Base-by-base conservation (phyloP, 2,113 vertebrate species). In the Alligator sinensis region DNA sequence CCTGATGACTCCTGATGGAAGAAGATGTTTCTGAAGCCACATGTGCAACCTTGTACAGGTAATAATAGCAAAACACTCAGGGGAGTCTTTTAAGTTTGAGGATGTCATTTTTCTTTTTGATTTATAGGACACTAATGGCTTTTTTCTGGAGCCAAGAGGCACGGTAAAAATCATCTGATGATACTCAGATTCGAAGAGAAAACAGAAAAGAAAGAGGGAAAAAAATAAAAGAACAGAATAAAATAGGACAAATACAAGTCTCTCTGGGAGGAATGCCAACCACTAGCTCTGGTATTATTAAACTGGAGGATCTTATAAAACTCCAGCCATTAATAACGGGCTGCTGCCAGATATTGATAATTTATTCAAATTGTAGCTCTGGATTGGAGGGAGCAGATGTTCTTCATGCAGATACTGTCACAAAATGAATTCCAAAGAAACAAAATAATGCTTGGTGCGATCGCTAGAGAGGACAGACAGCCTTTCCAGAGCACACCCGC, bases 351-450 rank as follows among this genome's bases (percentile, higher is more conserved):
- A 96, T 98, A 92, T 95, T 96, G 96, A 96, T 98, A 98, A 98
- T 98, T 98, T 98, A 98, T 98, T 98, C 97, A 98, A 98, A 97
- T 97, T 97, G 97, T 93, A 90, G 97, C 97, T 96, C 97, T 97
- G 86, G 96, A 96, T 96, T 97, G 95, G 96, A 97, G 94, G 86
- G 91, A 98, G 95, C 98, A 98, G 98, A 98, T 98, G 98, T 98
- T 98, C 95, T 95, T 95, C 77, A 97, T 95, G 96, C 97, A 97
- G 97, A 95, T 96, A 96, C 96, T 97, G 97, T 97, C 97, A 97
- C 87, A 72, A 95, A 97, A 97, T 27, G 91, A 97, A 97, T 95
- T 98, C 95, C 92, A 96, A 96, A 92, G 95, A 97, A 96, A 96
- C 91, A 95, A 95, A 97, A 95, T 95, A 96, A 88, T 88, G 94